These are phyloP conservation scores for Prunella himalayana DNA, from an alignment of 2,113 vertebrate genomes.

Conservation along the genomic window DNA sequence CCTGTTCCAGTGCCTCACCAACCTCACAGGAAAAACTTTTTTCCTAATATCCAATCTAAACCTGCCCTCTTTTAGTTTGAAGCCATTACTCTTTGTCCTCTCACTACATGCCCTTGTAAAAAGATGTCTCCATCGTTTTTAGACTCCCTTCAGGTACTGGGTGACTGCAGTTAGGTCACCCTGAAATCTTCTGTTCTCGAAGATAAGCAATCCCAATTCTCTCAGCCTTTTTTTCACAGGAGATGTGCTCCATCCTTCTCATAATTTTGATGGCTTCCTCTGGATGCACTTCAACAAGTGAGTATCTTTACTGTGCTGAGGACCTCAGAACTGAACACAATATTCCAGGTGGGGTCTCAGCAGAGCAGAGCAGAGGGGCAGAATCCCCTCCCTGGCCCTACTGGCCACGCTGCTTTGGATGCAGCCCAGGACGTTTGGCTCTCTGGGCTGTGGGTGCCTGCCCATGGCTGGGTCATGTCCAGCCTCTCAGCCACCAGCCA, in stretches of 20 bases:
- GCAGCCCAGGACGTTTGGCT: not conserved
- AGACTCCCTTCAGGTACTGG: not conserved
- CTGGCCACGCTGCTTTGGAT: accelerated
- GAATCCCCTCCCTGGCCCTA: not conserved
- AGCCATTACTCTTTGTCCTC: not conserved
- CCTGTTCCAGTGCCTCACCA: not conserved
- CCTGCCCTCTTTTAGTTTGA: not conserved
- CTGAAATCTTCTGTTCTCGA: accelerated
- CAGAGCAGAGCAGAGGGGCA: not conserved
- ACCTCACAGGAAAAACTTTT: not conserved
- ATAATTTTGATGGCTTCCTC: not conserved
- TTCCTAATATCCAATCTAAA: not conserved
- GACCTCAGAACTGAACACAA: not conserved
- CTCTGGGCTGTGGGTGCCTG: not conserved
- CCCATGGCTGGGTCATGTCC: not conserved
- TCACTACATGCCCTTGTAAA: not conserved
- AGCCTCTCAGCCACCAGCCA: not conserved
- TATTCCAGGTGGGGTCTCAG: not conserved
- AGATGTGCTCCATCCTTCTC: not conserved
- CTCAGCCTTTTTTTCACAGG: not conserved
- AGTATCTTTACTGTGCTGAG: not conserved
- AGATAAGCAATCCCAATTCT: not conserved
- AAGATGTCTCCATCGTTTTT: not conserved
- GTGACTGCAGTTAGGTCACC: not conserved
- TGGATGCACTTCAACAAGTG: not conserved